Conservation (phyloP, 2,797 vertebrate species). For the Urophycis tenuis region DNA sequence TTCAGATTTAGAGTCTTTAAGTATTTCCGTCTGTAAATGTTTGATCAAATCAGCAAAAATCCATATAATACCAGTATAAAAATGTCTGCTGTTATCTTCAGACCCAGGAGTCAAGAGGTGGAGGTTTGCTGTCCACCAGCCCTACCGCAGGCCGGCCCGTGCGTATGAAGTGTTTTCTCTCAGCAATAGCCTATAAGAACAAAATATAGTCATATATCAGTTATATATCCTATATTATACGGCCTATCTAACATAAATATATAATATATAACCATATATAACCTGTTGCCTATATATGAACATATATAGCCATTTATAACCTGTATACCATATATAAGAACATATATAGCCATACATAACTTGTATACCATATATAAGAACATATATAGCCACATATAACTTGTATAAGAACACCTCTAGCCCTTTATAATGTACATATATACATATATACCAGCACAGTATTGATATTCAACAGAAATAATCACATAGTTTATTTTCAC, state of each 20-base stretch:
- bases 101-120: slow-evolving; percentile 99
- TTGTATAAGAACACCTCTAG: too few relatives aligned
- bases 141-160: slow-evolving; percentile 93
- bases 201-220: neutral
- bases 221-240: neutral
- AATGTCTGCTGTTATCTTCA: slow-evolving; percentile 64
- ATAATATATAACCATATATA: too few relatives aligned
- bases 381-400: neutral
- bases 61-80: slow-evolving; percentile 46
- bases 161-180: slow-evolving; percentile 94
- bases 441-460: too few relatives aligned
- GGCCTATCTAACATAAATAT: neutral
- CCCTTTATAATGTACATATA: too few relatives aligned
- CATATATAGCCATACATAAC: neutral
- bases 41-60: slow-evolving; percentile 46
- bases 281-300: too few relatives aligned
- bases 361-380: neutral
- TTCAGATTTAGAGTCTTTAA: slow-evolving; percentile 5
- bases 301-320: too few relatives aligned
- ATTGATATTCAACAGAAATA: too few relatives aligned
- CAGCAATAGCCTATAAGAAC: slow-evolving; percentile 72
- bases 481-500: too few relatives aligned
- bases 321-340: too few relatives aligned
- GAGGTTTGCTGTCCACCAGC: slow-evolving; percentile 94
- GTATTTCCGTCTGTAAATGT: slow-evolving; percentile 47